Percentiles rank a stretch among this genome's conserved stretches.
phyloP scores from a whole-genome alignment of 2,113 vertebrate species.

The Malurus elegans region DNA sequence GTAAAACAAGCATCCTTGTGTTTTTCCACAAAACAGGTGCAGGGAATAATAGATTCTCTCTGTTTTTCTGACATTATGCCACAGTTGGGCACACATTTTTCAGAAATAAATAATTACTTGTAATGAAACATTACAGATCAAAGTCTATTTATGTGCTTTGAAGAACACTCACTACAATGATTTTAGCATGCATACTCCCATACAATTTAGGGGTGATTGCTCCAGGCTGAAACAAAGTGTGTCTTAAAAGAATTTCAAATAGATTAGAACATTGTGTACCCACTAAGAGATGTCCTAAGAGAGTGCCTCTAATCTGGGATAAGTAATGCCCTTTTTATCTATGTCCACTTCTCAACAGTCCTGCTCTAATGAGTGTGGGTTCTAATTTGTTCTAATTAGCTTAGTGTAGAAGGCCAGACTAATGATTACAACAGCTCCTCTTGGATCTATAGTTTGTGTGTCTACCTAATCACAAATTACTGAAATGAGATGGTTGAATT shows the following conservation, averaged over 20 bases:
- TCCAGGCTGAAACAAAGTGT: neutral
- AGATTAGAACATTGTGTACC: neutral
- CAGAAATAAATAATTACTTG: neutral
- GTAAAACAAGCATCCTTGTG: neutral
- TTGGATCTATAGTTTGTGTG: neutral
- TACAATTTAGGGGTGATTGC: neutral
- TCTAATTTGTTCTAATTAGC: slow-evolving; percentile 6
- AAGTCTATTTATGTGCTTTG: slow-evolving; percentile 9
- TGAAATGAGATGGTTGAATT: neutral
- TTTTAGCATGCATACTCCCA: neutral
- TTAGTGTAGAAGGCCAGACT: neutral
- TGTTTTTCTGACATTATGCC: neutral
- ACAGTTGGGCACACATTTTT: neutral
- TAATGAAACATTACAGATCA: slow-evolving; percentile 31
- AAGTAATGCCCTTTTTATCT: neutral
- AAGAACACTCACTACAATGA: neutral
- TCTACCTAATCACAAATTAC: neutral
- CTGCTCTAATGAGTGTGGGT: neutral
- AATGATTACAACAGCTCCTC: neutral
- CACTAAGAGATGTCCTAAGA: neutral
- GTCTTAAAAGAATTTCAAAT: neutral
- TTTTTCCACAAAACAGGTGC: neutral
- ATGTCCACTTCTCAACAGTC: neutral
- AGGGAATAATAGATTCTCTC: neutral
- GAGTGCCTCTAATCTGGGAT: neutral